phyloP scores from a whole-genome alignment of 2,113 vertebrate genomes.

The Jacana jacana region DNA sequence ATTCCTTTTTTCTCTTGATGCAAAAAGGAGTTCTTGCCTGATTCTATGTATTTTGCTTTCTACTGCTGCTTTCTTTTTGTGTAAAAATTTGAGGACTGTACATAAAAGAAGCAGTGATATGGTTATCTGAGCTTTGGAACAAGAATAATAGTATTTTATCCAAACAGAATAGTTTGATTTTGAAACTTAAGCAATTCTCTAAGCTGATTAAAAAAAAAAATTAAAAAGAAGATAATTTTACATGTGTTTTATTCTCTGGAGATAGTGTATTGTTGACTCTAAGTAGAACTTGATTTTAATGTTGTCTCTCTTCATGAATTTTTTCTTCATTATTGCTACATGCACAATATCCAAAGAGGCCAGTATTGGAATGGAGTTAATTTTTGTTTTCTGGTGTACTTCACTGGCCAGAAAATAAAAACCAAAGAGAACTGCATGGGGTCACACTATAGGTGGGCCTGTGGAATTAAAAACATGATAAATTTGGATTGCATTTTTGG shows the following conservation, averaged over 20 bases:
- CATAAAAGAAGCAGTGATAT: neutral
- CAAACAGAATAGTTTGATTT: neutral
- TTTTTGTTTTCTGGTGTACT: neutral
- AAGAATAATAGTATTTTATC: neutral
- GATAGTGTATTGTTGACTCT: neutral
- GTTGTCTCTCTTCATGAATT: neutral
- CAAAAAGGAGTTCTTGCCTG: neutral
- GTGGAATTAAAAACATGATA: neutral
- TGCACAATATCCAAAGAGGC: neutral
- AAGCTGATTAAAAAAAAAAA: neutral
- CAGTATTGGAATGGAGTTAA: neutral
- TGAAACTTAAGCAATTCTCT: neutral
- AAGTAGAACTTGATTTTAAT: neutral
- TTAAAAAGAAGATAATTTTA: neutral
- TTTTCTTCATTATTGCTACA: neutral
- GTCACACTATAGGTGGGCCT: neutral
- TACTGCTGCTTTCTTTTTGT: neutral
- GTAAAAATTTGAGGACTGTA: neutral
- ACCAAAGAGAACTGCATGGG: neutral
- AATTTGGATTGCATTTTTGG: neutral
- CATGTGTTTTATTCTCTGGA: neutral
- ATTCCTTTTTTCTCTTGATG: no score
- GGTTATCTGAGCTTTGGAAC: neutral
- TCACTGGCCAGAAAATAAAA: neutral
- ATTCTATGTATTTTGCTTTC: neutral